Percentiles rank a stretch among this genome's conserved stretches.
Conservation (phyloP, 1,140 invertebrate species). For the Phymorhynchus buccinoides region DNA sequence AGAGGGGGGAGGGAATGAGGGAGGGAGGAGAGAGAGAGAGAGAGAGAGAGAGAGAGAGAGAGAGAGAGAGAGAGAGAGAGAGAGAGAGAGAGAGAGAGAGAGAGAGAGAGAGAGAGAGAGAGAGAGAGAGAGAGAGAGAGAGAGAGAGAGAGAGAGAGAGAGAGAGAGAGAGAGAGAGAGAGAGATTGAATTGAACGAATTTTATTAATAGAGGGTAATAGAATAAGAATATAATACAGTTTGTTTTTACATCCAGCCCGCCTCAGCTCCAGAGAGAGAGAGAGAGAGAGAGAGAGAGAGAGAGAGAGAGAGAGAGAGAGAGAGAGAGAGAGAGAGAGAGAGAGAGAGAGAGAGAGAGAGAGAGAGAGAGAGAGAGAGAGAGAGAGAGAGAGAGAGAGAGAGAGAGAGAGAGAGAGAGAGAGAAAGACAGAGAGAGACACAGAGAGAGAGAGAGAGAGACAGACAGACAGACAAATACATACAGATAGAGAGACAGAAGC, state of each 20-base stretch:
- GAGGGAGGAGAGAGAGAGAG: not conserved
- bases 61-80: no score
- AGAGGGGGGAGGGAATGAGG: no score
- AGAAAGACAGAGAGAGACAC: not conserved
- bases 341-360: not conserved
- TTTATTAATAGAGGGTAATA: no score
- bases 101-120: not conserved
- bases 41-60: no score
- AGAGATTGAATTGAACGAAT: no score
- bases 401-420: not conserved
- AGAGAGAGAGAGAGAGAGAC: not conserved
- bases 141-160: not conserved
- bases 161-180: not conserved
- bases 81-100: not conserved
- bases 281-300: not conserved
- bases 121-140: not conserved
- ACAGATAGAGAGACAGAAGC: no score
- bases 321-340: no score
- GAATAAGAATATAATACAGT: no score
- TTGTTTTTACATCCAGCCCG: no score
- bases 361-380: not conserved
- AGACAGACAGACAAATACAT: not conserved
- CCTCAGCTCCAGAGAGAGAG: no score
- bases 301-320: no score
- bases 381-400: not conserved